Percentiles rank a stretch among this genome's conserved stretches.
These are phyloP conservation scores for Aptenodytes forsteri DNA, from an alignment of 2,113 vertebrate genomes.

Conservation along the genomic window DNA sequence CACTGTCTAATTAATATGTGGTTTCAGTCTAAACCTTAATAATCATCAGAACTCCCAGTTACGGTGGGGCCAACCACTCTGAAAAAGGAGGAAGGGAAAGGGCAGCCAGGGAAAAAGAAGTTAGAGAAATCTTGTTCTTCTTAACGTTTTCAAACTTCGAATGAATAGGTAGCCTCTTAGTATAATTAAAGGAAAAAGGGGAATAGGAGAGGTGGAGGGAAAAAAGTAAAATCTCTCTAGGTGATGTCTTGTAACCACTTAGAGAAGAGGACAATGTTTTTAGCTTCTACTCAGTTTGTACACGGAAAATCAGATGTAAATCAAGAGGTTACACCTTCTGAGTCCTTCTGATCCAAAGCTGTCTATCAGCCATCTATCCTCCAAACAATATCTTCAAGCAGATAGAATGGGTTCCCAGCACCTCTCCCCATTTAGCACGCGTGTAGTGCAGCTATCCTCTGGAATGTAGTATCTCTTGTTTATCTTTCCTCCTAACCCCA, in stretches of 20 bases:
- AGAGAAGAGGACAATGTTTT: background rate
- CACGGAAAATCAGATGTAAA: background rate
- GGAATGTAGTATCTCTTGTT: accelerated
- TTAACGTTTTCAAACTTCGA: background rate
- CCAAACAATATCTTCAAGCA: background rate
- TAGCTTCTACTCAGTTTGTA: background rate
- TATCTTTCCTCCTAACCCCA: background rate
- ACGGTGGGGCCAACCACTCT: background rate
- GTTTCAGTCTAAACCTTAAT: background rate
- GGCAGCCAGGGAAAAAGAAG: background rate
- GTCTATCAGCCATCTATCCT: background rate
- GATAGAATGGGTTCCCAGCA: background rate
- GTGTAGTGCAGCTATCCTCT: background rate
- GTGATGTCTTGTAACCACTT: background rate
- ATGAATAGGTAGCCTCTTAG: background rate
- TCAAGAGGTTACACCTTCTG: background rate
- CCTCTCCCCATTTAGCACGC: background rate
- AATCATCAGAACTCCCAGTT: background rate
- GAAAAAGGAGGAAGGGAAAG: background rate
- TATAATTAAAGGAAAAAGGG: background rate
- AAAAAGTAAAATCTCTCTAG: background rate
- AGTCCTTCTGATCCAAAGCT: background rate
- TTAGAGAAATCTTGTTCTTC: background rate
- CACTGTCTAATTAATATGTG: background rate
- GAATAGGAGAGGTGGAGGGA: background rate